Conservation (phyloP, 2,888 invertebrate species). For the Melitaea athalia region DNA sequence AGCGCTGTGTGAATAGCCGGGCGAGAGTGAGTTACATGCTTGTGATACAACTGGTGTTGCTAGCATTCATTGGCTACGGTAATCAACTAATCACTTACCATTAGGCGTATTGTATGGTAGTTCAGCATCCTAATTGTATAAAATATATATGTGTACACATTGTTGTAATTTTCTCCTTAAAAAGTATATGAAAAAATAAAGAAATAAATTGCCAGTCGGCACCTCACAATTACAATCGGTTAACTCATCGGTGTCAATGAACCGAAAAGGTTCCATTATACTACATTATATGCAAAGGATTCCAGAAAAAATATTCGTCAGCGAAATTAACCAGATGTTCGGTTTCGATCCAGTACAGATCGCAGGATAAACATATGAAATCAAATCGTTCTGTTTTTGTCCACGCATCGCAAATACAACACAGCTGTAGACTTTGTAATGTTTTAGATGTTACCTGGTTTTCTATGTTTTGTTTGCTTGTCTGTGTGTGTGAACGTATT, state of each 20-base stretch:
- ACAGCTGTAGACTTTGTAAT: constrained; percentile 38
- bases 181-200: no score
- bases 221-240: constrained; percentile 4
- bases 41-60: no score
- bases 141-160: no score
- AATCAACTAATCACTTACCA: no score
- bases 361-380: constrained; percentile 48
- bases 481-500: not conserved
- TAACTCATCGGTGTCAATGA: constrained; percentile 32
- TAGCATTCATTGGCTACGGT: no score
- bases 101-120: no score
- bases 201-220: not conserved
- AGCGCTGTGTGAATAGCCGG: no score
- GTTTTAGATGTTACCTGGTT: constrained; percentile 9
- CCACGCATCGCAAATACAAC: constrained; percentile 52
- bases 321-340: constrained; percentile 38
- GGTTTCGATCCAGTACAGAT: constrained; percentile 33
- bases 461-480: not conserved
- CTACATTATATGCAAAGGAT: constrained; percentile 38
- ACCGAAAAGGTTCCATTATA: constrained; percentile 20
- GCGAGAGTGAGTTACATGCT: no score
- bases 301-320: constrained; percentile 34
- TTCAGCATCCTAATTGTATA: no score
- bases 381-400: constrained; percentile 61
- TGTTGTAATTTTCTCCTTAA: no score